Evolutionary conservation across 2,797 vertebrate species (phyloP).

Genomic region (Craterocephalus amniculus): DNA sequence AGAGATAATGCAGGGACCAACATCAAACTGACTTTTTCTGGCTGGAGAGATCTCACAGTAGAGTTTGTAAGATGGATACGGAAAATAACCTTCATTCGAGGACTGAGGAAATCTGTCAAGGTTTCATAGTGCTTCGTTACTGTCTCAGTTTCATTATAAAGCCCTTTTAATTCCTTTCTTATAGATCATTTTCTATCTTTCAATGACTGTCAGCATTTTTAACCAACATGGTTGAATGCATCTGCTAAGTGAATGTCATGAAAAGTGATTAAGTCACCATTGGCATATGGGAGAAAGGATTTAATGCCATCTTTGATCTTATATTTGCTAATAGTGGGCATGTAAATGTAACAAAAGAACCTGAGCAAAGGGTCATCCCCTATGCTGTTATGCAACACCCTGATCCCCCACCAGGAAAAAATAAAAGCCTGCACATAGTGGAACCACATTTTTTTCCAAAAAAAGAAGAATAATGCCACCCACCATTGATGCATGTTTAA

Average conservation of each 20-base stretch:
- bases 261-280: neutral
- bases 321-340: neutral
- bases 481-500: slow-evolving; percentile 42
- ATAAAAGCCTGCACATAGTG: neutral
- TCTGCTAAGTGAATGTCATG: slow-evolving; percentile 1
- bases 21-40: too few relatives aligned
- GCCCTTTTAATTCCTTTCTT: neutral
- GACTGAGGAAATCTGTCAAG: too few relatives aligned
- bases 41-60: too few relatives aligned
- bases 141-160: slow-evolving; percentile 11
- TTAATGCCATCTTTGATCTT: neutral
- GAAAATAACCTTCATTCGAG: too few relatives aligned
- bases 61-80: too few relatives aligned
- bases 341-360: slow-evolving; percentile 4
- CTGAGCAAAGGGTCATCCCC: slow-evolving; percentile 1
- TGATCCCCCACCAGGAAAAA: slow-evolving; percentile 2
- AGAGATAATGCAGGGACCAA: too few relatives aligned
- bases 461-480: slow-evolving; percentile 3
- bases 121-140: neutral
- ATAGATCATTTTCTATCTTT: neutral
- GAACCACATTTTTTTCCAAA: slow-evolving; percentile 5
- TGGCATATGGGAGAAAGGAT: neutral
- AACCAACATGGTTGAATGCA: neutral
- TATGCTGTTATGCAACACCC: slow-evolving; percentile 4
- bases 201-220: neutral